These are phyloP conservation scores for Chitala chitala DNA, from an alignment of 2,113 vertebrate species.

Conservation along the genomic window DNA sequence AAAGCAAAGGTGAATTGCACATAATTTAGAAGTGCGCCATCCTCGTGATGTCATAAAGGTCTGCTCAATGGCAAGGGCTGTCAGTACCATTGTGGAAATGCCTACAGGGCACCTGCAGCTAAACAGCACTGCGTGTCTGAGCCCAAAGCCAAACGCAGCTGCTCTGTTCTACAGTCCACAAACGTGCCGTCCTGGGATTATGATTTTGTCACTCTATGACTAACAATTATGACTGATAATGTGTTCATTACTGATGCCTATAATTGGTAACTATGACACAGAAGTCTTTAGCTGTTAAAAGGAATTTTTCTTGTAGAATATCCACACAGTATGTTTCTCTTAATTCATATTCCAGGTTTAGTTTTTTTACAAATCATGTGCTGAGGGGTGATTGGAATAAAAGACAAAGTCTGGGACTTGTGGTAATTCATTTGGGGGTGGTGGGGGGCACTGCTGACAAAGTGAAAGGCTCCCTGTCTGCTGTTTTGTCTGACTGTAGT, in stretches of 20 bases:
- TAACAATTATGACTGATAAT: no score
- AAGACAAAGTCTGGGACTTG: conserved; percentile 7
- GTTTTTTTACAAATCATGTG: background rate
- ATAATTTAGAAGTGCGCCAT: conserved; percentile 1
- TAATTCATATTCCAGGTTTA: background rate
- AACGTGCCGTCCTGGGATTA: background rate
- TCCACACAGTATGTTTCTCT: background rate
- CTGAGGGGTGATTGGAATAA: background rate
- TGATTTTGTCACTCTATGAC: conserved; percentile 1
- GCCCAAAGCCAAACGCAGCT: background rate
- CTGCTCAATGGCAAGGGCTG: background rate
- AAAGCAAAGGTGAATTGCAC: background rate
- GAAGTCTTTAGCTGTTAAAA: no score
- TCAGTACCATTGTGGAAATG: background rate
- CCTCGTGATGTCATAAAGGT: background rate
- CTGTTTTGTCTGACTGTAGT: conserved; percentile 8
- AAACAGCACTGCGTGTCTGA: background rate
- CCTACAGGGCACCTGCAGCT: background rate
- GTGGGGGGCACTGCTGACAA: conserved; percentile 51
- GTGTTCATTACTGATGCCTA: no score
- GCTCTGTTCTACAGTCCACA: no score
- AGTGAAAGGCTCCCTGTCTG: conserved; percentile 21
- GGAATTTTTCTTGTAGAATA: no score
- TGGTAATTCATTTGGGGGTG: conserved; percentile 25
- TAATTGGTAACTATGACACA: no score